Base-by-base conservation (phyloP, 2,888 invertebrate genomes). In the Aporophyla lueneburgensis region DNA sequence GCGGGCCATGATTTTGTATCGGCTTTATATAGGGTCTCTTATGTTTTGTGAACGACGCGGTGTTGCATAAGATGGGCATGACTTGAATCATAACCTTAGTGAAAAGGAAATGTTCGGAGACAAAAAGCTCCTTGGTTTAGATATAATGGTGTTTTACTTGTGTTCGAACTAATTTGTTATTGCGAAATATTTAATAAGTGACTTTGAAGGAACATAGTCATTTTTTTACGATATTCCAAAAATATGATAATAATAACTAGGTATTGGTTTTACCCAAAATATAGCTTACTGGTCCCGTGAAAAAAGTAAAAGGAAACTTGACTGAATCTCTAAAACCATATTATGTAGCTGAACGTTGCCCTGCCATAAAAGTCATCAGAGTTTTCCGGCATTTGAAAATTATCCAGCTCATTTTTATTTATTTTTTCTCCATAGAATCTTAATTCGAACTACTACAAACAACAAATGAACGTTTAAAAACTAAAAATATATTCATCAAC, bases 21-120 rank as follows among this genome's bases (percentile, higher is more conserved):
- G 6, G 12, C 49, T 54, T 59, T 66, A 5, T 21, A 65, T 66
- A 6, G 14, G 19, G 24, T 63, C 27, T 69, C 27, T 33, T 59
- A 49, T 68, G 61, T 62, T 61, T 58, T 54, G 27, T 71, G 59
- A 71, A 63, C 51, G 59, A 74, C n/a, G 56, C 24, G 54, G 40
- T 54, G 46, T 56, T 70, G 53, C 43, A 33, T 58, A 62, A 67
- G 51, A 43, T 16, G 21, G 33, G n/a, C 56, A 24, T 72, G 71
- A 49, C 40, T 75, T 51, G 66, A 81, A 72, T 85, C 2, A 33
- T 53, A 74, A 81, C 24, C 12, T 67, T 14, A 54, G 40, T 6
- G 59, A 27, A 27, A 59, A 72, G 14, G 2, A 70, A 74, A 61
- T 56, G 2, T 56, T 43, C 4, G 3, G 2, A 58, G 12, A 46